These are phyloP conservation scores for Anguilla japonica DNA, from an alignment of 2,113 vertebrate genomes.

Conservation along the genomic window DNA sequence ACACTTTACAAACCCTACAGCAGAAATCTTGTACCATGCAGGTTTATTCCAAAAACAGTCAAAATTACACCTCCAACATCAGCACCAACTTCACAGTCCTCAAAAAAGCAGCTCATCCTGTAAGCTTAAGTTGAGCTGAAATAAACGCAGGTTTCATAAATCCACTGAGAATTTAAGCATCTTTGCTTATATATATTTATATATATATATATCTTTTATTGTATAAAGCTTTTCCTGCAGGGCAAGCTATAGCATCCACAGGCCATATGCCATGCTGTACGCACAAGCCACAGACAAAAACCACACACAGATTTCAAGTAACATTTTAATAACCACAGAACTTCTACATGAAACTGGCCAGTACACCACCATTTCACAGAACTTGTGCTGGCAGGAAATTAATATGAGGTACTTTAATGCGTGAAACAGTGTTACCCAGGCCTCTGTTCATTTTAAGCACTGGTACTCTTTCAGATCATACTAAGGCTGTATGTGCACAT, in stretches of 20 bases:
- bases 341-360: slow-evolving; percentile 80
- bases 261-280: slow-evolving; percentile 41
- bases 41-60: slow-evolving; percentile 57
- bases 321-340: slow-evolving; percentile 81
- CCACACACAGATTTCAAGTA: slow-evolving; percentile 87
- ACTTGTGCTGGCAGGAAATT: slow-evolving; percentile 78
- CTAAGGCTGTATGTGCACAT: background rate
- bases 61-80: slow-evolving; percentile 65
- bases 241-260: slow-evolving; percentile 75
- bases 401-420: slow-evolving; percentile 83
- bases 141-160: slow-evolving; percentile 28
- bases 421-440: slow-evolving; percentile 75
- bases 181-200: slow-evolving; percentile 38
- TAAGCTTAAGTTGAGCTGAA: slow-evolving; percentile 47
- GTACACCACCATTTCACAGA: slow-evolving; percentile 84
- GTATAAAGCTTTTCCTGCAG: slow-evolving; percentile 59
- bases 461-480: background rate
- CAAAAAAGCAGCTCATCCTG: slow-evolving; percentile 71
- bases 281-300: slow-evolving; percentile 80
- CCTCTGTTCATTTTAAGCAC: slow-evolving; percentile 45
- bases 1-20: slow-evolving; percentile 82
- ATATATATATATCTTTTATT: background rate
- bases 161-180: slow-evolving; percentile 55
- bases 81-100: slow-evolving; percentile 69
- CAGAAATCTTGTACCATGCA: slow-evolving; percentile 80